Percentiles rank a stretch among this genome's conserved stretches.
phyloP scores from a whole-genome alignment of 2,888 invertebrate genomes.

The Busseola fusca region DNA sequence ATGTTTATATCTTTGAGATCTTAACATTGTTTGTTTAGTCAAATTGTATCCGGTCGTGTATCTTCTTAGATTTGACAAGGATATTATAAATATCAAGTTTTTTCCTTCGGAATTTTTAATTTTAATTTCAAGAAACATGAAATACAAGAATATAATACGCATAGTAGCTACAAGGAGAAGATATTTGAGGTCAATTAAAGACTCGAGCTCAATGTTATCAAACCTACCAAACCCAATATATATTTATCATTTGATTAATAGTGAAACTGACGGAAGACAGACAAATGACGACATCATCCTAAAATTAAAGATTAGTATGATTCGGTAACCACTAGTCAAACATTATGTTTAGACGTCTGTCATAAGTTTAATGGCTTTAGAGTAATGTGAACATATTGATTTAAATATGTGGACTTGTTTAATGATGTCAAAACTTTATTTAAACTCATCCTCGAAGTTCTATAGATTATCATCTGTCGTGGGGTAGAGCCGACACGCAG shows the following conservation, averaged over 20 bases:
- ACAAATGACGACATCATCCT: conserved; percentile 33
- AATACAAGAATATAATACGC: background rate
- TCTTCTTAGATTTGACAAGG: conserved; percentile 28
- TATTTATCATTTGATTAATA: conserved; percentile 27
- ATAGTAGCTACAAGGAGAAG: background rate
- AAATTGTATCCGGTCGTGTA: conserved; percentile 13
- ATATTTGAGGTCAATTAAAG: background rate
- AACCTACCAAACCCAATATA: background rate
- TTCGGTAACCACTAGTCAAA: conserved; percentile 27
- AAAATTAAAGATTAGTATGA: conserved; percentile 32
- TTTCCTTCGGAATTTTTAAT: background rate
- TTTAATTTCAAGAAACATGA: background rate
- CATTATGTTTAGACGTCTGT: conserved; percentile 34
- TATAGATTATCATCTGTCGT: background rate
- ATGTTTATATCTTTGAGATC: conserved; percentile 15
- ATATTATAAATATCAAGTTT: conserved; percentile 28
- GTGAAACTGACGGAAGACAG: conserved; percentile 34
- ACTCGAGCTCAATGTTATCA: conserved; percentile 19
- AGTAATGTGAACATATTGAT: conserved; percentile 27
- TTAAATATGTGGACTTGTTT: conserved; percentile 17
- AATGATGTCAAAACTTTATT: background rate
- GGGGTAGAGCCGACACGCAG: background rate
- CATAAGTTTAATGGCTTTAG: conserved; percentile 17
- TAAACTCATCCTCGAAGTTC: background rate
- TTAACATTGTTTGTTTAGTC: conserved; percentile 23